Percentiles rank a stretch among this genome's conserved stretches.
Conservation (phyloP, 2,113 vertebrate genomes). For the Phrynocephalus versicolor region DNA sequence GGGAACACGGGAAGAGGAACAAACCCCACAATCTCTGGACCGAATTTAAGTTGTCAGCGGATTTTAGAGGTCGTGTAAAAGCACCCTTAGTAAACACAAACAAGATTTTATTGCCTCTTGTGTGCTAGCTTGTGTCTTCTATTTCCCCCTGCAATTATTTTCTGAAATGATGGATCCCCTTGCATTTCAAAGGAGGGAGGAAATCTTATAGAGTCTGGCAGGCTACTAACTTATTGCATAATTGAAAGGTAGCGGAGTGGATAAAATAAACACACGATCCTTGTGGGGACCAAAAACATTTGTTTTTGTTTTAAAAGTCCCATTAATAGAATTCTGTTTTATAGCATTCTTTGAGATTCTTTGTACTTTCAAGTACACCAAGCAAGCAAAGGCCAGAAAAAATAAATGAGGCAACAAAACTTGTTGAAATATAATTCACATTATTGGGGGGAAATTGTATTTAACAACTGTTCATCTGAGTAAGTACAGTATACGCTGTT, state of each 20-base stretch:
- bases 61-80: too few relatives aligned
- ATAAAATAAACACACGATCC: constrained; percentile 8
- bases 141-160: not conserved
- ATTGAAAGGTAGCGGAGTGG: not conserved
- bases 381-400: not conserved
- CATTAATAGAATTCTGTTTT: not conserved
- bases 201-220: not conserved
- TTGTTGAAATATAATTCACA: not conserved
- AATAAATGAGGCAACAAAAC: too few relatives aligned
- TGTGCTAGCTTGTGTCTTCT: not conserved
- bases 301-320: not conserved
- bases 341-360: not conserved
- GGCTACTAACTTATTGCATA: not conserved
- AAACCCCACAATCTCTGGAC: too few relatives aligned
- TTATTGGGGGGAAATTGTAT: not conserved
- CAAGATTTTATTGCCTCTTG: not conserved
- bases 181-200: not conserved
- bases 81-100: not conserved
- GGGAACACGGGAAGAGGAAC: too few relatives aligned
- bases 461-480: not conserved
- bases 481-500: not conserved
- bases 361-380: not conserved
- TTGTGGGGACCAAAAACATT: not conserved
- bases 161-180: not conserved
- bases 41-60: too few relatives aligned